These are phyloP conservation scores for Invenusta paracnida DNA, from an alignment of 2,888 invertebrate genomes.

Conservation along the genomic window DNA sequence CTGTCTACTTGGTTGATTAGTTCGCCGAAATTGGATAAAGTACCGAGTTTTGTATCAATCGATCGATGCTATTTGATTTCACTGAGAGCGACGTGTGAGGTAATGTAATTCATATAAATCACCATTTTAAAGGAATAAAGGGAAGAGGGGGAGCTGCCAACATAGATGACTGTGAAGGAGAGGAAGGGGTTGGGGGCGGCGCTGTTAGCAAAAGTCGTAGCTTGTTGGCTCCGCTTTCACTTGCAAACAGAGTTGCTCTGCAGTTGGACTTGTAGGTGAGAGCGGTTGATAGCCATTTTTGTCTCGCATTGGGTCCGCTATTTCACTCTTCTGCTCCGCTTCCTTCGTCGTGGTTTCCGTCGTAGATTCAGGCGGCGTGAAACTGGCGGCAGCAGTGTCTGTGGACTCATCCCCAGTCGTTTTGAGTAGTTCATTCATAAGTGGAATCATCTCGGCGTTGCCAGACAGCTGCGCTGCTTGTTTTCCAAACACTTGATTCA, in stretches of 20 bases:
- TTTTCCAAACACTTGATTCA: not conserved
- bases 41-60: no score
- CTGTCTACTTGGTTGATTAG: no score
- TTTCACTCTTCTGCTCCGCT: not conserved
- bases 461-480: not conserved
- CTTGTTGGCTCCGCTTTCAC: not conserved
- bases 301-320: no score
- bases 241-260: not conserved
- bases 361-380: not conserved
- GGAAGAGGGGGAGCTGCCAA: no score
- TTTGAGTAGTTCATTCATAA: not conserved
- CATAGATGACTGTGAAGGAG: no score
- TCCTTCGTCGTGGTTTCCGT: not conserved
- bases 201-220: not conserved
- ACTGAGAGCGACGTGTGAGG: no score
- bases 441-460: not conserved
- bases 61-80: no score
- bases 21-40: no score
- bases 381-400: not conserved
- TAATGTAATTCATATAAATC: no score
- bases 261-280: not conserved
- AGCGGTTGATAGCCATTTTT: not conserved
- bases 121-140: no score
- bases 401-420: not conserved
- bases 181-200: no score